A percentile compares a stretch with the other conserved stretches of the same genome.
Conservation (phyloP, 1,140 invertebrate genomes). For the Ceratina calcarata region DNA sequence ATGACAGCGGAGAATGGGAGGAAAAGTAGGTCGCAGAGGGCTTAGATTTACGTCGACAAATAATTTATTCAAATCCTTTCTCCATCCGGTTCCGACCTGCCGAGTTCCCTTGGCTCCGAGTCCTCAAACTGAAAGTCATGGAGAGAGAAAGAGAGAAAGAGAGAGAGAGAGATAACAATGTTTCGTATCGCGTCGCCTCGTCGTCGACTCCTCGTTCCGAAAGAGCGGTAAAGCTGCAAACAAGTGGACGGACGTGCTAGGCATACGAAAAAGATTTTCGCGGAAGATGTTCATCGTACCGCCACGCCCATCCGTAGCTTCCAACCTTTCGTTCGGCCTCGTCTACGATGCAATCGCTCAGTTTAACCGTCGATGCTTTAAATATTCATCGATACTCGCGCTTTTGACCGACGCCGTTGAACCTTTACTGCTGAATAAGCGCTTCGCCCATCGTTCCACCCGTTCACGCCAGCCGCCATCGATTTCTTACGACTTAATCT, state of each 20-base stretch:
- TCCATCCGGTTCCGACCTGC: constrained; percentile 11
- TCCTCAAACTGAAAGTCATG: constrained; percentile 2
- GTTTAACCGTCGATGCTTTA: constrained; percentile 20
- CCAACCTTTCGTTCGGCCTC: neutral
- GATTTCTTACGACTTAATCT: neutral
- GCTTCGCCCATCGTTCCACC: neutral
- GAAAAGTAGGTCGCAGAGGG: constrained; percentile 47
- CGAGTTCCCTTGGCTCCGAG: constrained; percentile 1
- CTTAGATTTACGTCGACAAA: constrained; percentile 57
- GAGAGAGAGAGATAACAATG: constrained; percentile 13
- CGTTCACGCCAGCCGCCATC: neutral
- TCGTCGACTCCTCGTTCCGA: constrained; percentile 39
- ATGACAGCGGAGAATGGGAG: neutral
- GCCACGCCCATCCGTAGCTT: constrained; percentile 12
- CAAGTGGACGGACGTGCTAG: constrained; percentile 62
- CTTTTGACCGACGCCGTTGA: neutral
- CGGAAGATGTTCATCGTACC: constrained; percentile 43
- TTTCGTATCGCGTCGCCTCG: constrained; percentile 41
- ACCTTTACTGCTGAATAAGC: neutral
- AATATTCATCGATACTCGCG: constrained; percentile 27
- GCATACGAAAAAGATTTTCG: constrained; percentile 50
- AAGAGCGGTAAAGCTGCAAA: constrained; percentile 58
- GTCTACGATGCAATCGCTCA: neutral
- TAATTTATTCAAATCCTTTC: constrained; percentile 65
- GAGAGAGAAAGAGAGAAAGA: neutral